A percentile compares a stretch with the other conserved stretches of the same genome.
Conservation (phyloP, 2,113 vertebrate genomes). For the Colossoma macropomum region DNA sequence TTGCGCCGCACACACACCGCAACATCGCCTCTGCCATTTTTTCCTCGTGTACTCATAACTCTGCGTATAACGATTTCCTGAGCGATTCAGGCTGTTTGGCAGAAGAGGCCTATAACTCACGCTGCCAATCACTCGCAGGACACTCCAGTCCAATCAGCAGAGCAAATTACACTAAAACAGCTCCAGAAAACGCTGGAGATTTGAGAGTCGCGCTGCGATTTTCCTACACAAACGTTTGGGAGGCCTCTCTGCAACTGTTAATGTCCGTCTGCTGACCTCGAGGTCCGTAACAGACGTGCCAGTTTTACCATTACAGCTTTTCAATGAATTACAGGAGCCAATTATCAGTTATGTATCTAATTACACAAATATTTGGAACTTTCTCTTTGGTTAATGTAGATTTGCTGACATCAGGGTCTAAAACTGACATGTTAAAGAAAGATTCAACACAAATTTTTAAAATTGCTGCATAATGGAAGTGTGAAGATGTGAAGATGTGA, state of each 20-base stretch:
- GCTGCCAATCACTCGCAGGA: constrained; percentile 36
- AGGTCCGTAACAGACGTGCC: neutral
- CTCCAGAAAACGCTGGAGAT: neutral
- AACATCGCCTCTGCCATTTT: constrained; percentile 27
- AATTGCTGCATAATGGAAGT: no score
- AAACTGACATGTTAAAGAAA: neutral
- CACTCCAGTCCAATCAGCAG: constrained; percentile 36
- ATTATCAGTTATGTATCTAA: no score
- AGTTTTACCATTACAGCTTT: no score
- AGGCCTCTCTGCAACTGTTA: neutral
- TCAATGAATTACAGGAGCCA: no score
- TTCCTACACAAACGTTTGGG: neutral
- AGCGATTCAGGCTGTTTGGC: constrained; percentile 39
- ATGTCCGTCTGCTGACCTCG: neutral
- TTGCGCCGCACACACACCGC: constrained; percentile 22
- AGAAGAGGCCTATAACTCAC: constrained; percentile 36
- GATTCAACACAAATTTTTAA: no score
- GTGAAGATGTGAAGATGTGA: no score
- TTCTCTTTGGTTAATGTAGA: no score
- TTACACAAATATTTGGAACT: no score
- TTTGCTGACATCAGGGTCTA: neutral
- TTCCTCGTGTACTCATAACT: constrained; percentile 5
- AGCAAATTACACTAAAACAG: constrained; percentile 25
- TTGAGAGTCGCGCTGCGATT: neutral
- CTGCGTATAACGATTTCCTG: constrained; percentile 52